Conservation (phyloP, 2,797 vertebrate genomes). For the Alcedo quadribrachys region DNA sequence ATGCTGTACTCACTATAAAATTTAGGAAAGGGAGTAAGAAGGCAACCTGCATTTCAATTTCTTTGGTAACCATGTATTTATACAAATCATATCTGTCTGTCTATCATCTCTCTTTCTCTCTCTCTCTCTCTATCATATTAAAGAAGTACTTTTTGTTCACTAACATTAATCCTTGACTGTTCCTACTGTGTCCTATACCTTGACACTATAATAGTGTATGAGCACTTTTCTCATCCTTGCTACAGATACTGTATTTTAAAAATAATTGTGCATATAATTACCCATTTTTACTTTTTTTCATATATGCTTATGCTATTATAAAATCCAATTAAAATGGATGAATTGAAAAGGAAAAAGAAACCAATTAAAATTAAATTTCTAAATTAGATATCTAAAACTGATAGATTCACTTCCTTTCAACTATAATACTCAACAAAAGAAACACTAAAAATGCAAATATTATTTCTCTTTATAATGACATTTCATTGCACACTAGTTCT, state of each 20-base stretch:
- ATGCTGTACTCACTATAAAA: not conserved
- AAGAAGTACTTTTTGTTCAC: not conserved
- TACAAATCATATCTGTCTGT: not conserved
- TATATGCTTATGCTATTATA: slow-evolving; percentile 12
- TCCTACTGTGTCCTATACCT: not conserved
- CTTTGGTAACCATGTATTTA: not conserved
- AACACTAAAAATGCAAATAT: slow-evolving; percentile 58
- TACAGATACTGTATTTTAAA: slow-evolving; percentile 30
- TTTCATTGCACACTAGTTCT: slow-evolving; percentile 13
- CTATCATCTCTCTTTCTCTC: not conserved
- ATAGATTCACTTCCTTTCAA: slow-evolving; percentile 37
- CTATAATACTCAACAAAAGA: slow-evolving; percentile 31
- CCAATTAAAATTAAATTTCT: slow-evolving; percentile 60
- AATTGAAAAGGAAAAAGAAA: slow-evolving; percentile 41
- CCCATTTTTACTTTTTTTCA: slow-evolving; percentile 9
- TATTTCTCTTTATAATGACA: slow-evolving; percentile 48
- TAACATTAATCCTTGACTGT: not conserved
- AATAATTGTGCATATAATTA: slow-evolving; percentile 58
- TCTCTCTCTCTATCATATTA: not conserved
- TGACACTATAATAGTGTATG: not conserved
- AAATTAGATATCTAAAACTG: slow-evolving; percentile 56
- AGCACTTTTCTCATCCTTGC: slow-evolving; percentile 9
- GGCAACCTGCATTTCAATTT: not conserved
- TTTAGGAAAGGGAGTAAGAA: not conserved
- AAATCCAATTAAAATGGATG: slow-evolving; percentile 27